A percentile compares a stretch with the other conserved stretches of the same genome.
Evolutionary conservation across 2,113 vertebrate genomes (phyloP).

Genomic region (Motacilla tschutschensis): DNA sequence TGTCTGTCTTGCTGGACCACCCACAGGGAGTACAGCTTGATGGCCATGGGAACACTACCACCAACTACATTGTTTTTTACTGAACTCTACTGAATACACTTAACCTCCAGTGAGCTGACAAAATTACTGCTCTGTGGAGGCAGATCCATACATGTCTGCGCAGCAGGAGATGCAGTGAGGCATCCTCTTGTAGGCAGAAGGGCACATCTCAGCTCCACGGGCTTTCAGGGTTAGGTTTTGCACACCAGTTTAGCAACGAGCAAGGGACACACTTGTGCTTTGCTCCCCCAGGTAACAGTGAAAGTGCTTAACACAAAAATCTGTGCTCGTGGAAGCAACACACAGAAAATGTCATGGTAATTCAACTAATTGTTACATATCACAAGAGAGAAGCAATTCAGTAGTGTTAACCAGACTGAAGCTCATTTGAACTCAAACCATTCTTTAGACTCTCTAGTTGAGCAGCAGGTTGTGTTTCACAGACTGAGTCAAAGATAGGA

Average conservation of each 20-base stretch:
- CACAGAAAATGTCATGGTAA: not conserved
- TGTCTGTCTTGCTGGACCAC: slow-evolving; percentile 18
- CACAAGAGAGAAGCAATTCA: not conserved
- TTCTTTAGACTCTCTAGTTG: not conserved
- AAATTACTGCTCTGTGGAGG: not conserved
- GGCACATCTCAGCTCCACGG: not conserved
- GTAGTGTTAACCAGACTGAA: not conserved
- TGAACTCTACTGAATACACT: not conserved
- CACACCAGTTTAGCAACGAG: not conserved
- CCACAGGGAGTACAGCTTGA: not conserved
- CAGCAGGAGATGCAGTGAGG: not conserved
- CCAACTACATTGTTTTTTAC: not conserved
- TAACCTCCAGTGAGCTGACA: not conserved
- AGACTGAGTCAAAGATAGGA: not conserved
- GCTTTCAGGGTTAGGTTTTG: not conserved
- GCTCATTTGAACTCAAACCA: not conserved
- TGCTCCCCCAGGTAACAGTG: not conserved
- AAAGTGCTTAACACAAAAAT: not conserved
- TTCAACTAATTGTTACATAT: not conserved
- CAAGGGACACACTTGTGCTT: not conserved
- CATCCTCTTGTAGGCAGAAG: not conserved
- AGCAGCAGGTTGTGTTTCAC: not conserved
- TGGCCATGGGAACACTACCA: slow-evolving; percentile 6
- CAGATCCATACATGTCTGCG: not conserved
- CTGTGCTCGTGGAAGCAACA: not conserved